Evolutionary conservation across 1,140 invertebrate species (phyloP).

Genomic region (Zaprionus ghesquierei): DNA sequence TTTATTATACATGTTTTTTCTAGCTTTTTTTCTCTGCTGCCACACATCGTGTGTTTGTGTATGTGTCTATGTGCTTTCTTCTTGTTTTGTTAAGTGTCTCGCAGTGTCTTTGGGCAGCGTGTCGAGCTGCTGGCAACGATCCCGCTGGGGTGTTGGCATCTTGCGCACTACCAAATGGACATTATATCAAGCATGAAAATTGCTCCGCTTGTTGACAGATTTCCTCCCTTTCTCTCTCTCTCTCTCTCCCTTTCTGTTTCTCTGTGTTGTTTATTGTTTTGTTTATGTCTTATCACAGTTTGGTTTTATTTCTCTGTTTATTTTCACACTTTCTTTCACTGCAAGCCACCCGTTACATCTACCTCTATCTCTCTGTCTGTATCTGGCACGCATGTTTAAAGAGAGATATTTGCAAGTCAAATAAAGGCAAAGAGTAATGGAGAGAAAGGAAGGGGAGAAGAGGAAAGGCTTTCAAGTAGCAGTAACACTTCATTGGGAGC

Average conservation of each 20-base stretch:
- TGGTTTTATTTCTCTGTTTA: constrained; percentile 23
- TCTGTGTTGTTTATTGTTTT: constrained; percentile 50
- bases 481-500: neutral
- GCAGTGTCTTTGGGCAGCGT: constrained; percentile 33
- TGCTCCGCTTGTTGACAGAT: constrained; percentile 54
- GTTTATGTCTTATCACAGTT: constrained; percentile 42
- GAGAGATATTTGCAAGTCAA: constrained; percentile 37
- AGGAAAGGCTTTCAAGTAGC: neutral
- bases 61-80: neutral
- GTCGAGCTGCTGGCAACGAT: too few relatives aligned
- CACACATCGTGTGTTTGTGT: neutral
- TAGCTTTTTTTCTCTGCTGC: constrained; percentile 25
- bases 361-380: constrained; percentile 14
- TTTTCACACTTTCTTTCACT: constrained; percentile 48
- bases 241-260: constrained; percentile 5
- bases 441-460: neutral
- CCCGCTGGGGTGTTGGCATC: constrained; percentile 33
- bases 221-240: neutral
- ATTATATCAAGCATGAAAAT: constrained; percentile 65
- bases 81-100: constrained; percentile 15
- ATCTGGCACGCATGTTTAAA: constrained; percentile 16
- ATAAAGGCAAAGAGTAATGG: neutral
- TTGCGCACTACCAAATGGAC: constrained; percentile 50
- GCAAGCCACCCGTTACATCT: neutral
- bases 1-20: constrained; percentile 11